These are phyloP conservation scores for Mesembrinibis cayennensis DNA, from an alignment of 2,113 vertebrate genomes.

Conservation along the genomic window DNA sequence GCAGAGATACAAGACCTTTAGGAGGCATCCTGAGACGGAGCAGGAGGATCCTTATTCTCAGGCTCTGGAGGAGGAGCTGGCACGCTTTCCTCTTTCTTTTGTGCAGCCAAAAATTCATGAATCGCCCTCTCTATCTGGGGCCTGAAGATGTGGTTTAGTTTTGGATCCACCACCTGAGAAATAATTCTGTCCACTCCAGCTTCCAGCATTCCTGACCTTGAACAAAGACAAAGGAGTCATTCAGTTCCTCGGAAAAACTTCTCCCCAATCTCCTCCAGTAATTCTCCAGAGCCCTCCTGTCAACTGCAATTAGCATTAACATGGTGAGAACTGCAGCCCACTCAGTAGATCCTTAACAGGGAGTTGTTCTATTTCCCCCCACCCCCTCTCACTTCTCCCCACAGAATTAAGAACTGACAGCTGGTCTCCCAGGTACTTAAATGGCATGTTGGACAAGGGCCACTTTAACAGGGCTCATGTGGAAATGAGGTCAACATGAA, in stretches of 20 bases:
- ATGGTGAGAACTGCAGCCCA: constrained; percentile 23
- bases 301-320: constrained; percentile 76
- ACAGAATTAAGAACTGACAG: constrained; percentile 36
- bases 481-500: constrained; percentile 49
- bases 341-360: constrained; percentile 48
- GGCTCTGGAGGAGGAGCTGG: constrained; percentile 82
- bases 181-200: constrained; percentile 93
- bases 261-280: constrained; percentile 32
- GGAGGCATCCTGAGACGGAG: constrained; percentile 84
- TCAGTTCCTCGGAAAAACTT: constrained; percentile 62
- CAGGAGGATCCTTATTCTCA: constrained; percentile 79
- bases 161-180: constrained; percentile 92
- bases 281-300: constrained; percentile 68
- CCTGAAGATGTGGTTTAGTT: constrained; percentile 90
- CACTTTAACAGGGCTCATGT: constrained; percentile 16
- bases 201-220: constrained; percentile 94
- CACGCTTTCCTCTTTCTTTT: constrained; percentile 80
- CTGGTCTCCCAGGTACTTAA: constrained; percentile 58
- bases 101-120: constrained; percentile 86
- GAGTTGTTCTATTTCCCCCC: constrained; percentile 9
- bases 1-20: constrained; percentile 75
- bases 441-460: constrained; percentile 9
- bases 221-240: constrained; percentile 82
- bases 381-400: neutral
- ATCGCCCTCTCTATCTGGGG: constrained; percentile 93